These are phyloP conservation scores for Brachionus asplanchnoidis DNA, from an alignment of 1,140 invertebrate species.

Conservation along the genomic window DNA sequence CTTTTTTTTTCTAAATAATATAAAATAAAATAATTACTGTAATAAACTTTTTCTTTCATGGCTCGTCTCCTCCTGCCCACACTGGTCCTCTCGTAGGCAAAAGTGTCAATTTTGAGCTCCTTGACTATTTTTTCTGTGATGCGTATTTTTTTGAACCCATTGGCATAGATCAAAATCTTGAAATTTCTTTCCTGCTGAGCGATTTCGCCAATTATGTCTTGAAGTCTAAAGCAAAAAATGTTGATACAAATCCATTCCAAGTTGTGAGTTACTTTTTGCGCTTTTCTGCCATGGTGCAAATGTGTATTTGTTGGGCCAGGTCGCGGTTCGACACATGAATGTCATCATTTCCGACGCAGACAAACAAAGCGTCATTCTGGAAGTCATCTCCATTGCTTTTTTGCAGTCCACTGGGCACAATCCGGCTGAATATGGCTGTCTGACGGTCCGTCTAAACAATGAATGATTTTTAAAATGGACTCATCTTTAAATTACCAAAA, in stretches of 20 bases:
- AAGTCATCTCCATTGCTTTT: conserved; percentile 41
- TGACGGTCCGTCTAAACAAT: conserved; percentile 39
- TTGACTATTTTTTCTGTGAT: conserved; percentile 41
- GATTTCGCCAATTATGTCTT: conserved; percentile 34
- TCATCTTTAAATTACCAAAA: not conserved
- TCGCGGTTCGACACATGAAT: conserved; percentile 31
- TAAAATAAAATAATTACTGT: not conserved
- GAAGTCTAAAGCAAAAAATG: not conserved
- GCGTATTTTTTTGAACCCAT: conserved; percentile 35
- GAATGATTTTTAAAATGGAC: conserved; percentile 7
- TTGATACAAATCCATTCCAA: not conserved
- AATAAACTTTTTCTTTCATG: conserved; percentile 41
- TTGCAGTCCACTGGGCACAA: conserved; percentile 40
- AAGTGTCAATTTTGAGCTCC: conserved; percentile 38
- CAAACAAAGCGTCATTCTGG: conserved; percentile 36
- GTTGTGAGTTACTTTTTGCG: not conserved
- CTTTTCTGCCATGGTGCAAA: conserved; percentile 40
- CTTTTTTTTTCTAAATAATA: not conserved
- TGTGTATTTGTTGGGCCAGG: conserved; percentile 20
- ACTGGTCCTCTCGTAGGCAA: conserved; percentile 38
- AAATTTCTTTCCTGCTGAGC: conserved; percentile 26
- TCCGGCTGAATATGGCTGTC: conserved; percentile 38
- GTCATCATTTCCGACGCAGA: conserved; percentile 36
- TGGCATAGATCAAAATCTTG: conserved; percentile 35
- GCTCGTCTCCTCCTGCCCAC: conserved; percentile 9